A percentile compares a stretch with the other conserved stretches of the same genome.
These are phyloP conservation scores for Agriotes lineatus DNA, from an alignment of 2,888 invertebrate species.

Conservation along the genomic window DNA sequence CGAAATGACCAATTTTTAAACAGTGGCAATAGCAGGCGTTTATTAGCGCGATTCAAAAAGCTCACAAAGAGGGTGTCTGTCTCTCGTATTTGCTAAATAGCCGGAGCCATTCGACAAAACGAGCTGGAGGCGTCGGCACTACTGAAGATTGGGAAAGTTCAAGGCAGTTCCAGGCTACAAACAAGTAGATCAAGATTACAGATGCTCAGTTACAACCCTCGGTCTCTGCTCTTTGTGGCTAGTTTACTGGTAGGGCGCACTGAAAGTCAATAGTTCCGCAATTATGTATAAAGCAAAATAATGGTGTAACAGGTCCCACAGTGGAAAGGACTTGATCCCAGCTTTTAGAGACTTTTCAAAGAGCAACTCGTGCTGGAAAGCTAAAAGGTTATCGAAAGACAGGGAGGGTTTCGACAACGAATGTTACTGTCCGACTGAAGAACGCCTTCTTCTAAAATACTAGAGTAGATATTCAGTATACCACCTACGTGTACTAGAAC, in stretches of 20 bases:
- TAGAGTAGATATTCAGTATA: too few relatives aligned
- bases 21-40: not conserved
- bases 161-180: conserved; percentile 31
- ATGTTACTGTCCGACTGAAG: too few relatives aligned
- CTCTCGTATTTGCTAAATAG: conserved; percentile 1
- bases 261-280: conserved; percentile 32
- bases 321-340: not conserved
- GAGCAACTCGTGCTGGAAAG: not conserved
- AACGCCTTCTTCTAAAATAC: too few relatives aligned
- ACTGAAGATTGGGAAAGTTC: conserved; percentile 36
- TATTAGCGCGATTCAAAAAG: not conserved
- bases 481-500: too few relatives aligned
- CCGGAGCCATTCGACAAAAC: conserved; percentile 1
- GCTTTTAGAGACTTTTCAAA: conserved; percentile 9
- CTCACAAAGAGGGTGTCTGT: not conserved
- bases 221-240: conserved; percentile 32
- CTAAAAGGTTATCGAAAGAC: too few relatives aligned
- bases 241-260: conserved; percentile 21
- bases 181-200: conserved; percentile 40
- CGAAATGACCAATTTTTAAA: not conserved
- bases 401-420: too few relatives aligned
- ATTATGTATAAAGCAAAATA: conserved; percentile 23
- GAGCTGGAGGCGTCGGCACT: conserved; percentile 24
- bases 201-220: conserved; percentile 31
- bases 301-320: conserved; percentile 14